Conservation (phyloP, 2,888 invertebrate genomes). For the Limnephilus auricula region DNA sequence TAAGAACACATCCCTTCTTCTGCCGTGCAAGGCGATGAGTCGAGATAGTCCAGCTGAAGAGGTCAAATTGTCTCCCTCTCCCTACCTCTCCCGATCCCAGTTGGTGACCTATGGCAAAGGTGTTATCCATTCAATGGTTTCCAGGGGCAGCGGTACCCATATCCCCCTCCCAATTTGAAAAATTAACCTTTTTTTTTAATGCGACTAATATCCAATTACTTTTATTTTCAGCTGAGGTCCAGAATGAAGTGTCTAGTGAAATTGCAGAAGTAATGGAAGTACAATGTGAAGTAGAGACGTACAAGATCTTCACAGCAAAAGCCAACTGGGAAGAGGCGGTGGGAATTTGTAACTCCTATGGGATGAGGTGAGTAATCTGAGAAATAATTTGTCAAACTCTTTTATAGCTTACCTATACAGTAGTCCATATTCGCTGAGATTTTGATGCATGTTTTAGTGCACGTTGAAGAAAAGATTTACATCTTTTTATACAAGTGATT, state of each 20-base stretch:
- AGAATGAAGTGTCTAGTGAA: background rate
- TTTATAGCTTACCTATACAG: too few species aligned
- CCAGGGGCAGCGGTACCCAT: too few species aligned
- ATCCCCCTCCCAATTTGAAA: too few species aligned
- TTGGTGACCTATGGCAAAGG: too few species aligned
- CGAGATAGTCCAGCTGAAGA: too few species aligned
- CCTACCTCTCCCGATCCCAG: too few species aligned
- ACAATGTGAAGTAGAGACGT: background rate
- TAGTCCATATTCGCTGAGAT: background rate
- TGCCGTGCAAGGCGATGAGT: too few species aligned
- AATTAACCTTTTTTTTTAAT: too few species aligned
- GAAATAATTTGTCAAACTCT: background rate
- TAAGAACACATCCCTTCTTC: too few species aligned
- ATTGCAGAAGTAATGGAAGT: background rate
- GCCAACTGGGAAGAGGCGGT: slow-evolving; percentile 77
- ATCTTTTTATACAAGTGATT: background rate
- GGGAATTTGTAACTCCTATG: slow-evolving; percentile 74
- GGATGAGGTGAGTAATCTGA: slow-evolving; percentile 68
- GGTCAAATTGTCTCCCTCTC: too few species aligned
- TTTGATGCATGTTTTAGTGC: background rate
- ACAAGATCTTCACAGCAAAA: slow-evolving; percentile 70
- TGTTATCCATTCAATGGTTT: too few species aligned
- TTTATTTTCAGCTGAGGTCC: background rate
- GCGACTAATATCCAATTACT: background rate
- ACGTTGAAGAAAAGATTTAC: too few species aligned